A percentile compares a stretch with the other conserved stretches of the same genome.
Evolutionary conservation across 1,140 invertebrate genomes (phyloP).

Genomic region (Ruditapes philippinarum): DNA sequence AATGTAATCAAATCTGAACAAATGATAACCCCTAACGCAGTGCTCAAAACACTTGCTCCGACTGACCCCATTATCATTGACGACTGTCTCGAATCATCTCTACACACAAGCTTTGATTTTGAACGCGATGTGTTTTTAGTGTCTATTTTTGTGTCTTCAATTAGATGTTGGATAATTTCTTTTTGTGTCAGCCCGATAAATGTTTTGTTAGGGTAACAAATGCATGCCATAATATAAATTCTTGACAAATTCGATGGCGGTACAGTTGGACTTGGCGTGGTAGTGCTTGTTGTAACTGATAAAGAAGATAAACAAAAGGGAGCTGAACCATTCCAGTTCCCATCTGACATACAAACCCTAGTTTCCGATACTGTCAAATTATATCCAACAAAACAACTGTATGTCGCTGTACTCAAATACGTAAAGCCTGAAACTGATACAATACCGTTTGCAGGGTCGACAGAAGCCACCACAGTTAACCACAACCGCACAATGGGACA

Average conservation of each 20-base stretch:
- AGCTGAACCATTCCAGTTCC: neutral
- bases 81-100: neutral
- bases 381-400: neutral
- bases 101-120: neutral
- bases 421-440: neutral
- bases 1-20: neutral
- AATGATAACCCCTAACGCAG: neutral
- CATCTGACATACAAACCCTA: no score
- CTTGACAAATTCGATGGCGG: neutral
- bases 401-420: neutral
- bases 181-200: neutral
- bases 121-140: neutral
- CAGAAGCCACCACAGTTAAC: neutral
- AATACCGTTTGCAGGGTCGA: neutral
- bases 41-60: neutral
- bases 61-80: neutral
- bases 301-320: neutral
- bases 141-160: neutral
- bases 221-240: neutral
- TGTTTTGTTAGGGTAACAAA: neutral
- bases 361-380: no score
- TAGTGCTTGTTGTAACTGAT: neutral
- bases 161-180: neutral
- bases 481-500: neutral
- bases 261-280: neutral